Evolutionary conservation across 2,888 invertebrate genomes (phyloP), one percentile per base, ranked within the genome.

Genomic region (Himalopsyche kuldschensis): DNA sequence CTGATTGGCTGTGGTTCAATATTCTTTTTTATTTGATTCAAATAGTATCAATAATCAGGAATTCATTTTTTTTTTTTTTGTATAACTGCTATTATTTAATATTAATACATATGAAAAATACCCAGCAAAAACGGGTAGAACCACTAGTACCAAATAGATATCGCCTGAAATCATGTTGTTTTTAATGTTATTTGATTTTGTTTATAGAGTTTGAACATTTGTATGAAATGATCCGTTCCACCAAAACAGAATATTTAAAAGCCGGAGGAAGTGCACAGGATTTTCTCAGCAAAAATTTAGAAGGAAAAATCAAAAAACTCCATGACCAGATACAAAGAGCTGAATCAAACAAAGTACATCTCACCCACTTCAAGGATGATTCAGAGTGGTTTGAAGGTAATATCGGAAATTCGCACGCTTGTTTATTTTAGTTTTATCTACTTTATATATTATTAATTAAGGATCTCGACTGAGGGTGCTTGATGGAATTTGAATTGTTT

Each of bases 331-430:
- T 91, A 6, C 88, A 89, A 11, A 89, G 89, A 15, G 91, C 89
- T 6, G 89, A 92, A 86, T 92, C 95, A 88, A 91, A 93, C 5
- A 91, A 92, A 24, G 94, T 94, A 87, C 91, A 92, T 0, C 89
- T 91, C 86, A 90, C 93, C 32, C 95, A 94, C 87, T 92, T 92
- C 75, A 92, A 93, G 85, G 90, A 92, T 11, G 95, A 97, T 89
- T 94, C 95, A 0, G 94, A 94, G 85, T 97, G 97, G 97, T 97
- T 97, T 90, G 92, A 93, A 91, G 96, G 96, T 91, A 76, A 32
- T 24, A 32, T 20, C n/a, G n/a, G n/a, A n/a, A n/a, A n/a, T n/a
- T n/a, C n/a, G n/a, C n/a, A n/a, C n/a, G n/a, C n/a, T n/a, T n/a
- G n/a, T n/a, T n/a, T n/a, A n/a, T n/a, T n/a, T n/a, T 20, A 69